phyloP scores from a whole-genome alignment of 2,113 vertebrate genomes.

The Psittacula cyanocephala region DNA sequence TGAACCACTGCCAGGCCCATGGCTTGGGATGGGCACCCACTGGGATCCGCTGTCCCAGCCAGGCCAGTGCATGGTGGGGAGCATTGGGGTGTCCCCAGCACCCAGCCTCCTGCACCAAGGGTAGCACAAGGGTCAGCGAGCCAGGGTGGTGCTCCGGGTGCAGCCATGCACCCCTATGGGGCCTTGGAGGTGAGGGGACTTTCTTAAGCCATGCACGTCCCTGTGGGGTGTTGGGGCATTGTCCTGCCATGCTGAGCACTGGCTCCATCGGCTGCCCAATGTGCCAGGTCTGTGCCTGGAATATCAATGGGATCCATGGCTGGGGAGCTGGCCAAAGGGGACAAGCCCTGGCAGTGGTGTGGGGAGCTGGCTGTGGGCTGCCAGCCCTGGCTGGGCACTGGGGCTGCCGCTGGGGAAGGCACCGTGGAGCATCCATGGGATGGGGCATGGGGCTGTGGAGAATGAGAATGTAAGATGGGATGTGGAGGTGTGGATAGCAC shows the following conservation, averaged over 20 bases:
- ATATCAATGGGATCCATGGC: background rate
- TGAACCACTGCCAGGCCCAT: background rate
- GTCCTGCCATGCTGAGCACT: rapidly evolving
- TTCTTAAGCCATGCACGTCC: background rate
- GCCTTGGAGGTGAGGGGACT: rapidly evolving
- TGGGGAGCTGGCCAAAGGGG: background rate
- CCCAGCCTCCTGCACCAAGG: background rate
- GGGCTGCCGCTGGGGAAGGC: background rate
- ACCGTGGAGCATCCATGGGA: background rate
- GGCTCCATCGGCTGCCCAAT: background rate
- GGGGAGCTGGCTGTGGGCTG: background rate
- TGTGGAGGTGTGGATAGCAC: no score
- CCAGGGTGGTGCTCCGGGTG: background rate
- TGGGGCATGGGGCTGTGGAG: background rate
- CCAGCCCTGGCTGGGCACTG: background rate
- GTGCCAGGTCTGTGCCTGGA: background rate
- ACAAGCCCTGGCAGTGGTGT: background rate
- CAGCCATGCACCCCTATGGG: background rate
- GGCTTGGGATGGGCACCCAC: background rate
- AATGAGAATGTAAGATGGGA: background rate
- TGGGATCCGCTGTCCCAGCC: background rate
- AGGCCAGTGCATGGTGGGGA: background rate
- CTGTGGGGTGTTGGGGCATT: rapidly evolving
- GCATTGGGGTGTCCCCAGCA: background rate
- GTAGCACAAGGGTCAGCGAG: background rate